Base-by-base conservation (phyloP, 2,797 vertebrate genomes). In the Sciaenops ocellatus region DNA sequence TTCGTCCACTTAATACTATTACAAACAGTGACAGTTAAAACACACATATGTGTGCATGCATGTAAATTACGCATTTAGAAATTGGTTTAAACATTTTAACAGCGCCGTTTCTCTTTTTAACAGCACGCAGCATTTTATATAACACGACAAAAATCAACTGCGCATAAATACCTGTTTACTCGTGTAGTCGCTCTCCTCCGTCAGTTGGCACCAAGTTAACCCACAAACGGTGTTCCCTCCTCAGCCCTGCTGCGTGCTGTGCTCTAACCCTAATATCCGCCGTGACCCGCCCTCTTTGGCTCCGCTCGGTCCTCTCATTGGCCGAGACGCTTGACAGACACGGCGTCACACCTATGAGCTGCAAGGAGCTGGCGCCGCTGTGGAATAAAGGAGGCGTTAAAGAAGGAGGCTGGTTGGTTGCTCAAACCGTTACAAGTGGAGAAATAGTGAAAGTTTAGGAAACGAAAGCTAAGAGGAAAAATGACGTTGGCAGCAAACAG, bases 381-480 rank as follows among this genome's bases (percentile, higher is more conserved):
- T n/a, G n/a, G n/a, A n/a, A n/a, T n/a, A n/a, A n/a, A n/a, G n/a
- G 28, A 5, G 28, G 28, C 28, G 28, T 28, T 5, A 28, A 28
- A 28, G 26, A 3, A 3, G 3, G 3, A 3, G 26, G 2, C 2
- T 3, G 3, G 9, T 1, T 12, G 46, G 12, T 1, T 2, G 7
- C 8, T 1, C 1, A 41, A 2, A 4, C 22, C 28, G 8, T 13
- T 41, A 3, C 4, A 3, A 10, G 15, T 1, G 0, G 2, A 20
- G 8, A 38, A 38, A 38, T 38, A 75, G 20, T 0, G 72, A 85
- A 89, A 90, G 18, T 78, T 82, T 1, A 0, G 20, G 82, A 90
- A 89, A 79, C n/a, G 70, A 71, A 2, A 78, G 6, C 16, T 4
- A 59, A 15, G 1, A 2, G n/a, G n/a, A n/a, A n/a, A n/a, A 5